Conservation (phyloP, 2,888 invertebrate genomes). For the Pocota personata region DNA sequence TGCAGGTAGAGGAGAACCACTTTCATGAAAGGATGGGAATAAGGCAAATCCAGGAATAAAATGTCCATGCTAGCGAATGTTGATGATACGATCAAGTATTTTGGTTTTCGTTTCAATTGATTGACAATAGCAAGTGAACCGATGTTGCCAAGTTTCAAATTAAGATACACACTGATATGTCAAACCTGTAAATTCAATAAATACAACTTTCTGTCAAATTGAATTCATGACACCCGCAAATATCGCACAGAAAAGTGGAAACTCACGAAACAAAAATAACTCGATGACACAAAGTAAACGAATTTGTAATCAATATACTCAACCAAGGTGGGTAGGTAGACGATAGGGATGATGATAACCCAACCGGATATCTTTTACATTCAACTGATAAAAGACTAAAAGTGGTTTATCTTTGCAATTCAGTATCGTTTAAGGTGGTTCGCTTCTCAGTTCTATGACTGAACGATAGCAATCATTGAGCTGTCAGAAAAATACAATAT, state of each 20-base stretch:
- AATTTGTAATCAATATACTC: neutral
- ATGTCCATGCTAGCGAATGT: neutral
- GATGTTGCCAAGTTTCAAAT: neutral
- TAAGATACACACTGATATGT: neutral
- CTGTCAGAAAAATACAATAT: slow-evolving; percentile 5
- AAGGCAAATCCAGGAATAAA: no score
- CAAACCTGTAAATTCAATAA: slow-evolving; percentile 8
- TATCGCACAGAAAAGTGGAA: neutral
- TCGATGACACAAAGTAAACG: neutral
- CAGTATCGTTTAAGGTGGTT: neutral
- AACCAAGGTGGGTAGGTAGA: neutral
- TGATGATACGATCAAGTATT: neutral
- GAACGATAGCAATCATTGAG: neutral
- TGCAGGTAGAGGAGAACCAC: neutral
- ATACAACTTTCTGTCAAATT: neutral
- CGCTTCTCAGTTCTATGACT: neutral
- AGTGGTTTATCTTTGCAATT: neutral
- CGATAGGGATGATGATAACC: neutral
- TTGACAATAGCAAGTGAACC: neutral
- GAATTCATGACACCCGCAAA: neutral
- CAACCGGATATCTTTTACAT: neutral
- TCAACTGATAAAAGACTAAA: neutral
- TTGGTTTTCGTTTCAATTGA: neutral
- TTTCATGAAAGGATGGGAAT: neutral
- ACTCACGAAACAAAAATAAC: slow-evolving; percentile 3